Conservation (phyloP, 1,140 invertebrate genomes). For the Aricia agestis region DNA sequence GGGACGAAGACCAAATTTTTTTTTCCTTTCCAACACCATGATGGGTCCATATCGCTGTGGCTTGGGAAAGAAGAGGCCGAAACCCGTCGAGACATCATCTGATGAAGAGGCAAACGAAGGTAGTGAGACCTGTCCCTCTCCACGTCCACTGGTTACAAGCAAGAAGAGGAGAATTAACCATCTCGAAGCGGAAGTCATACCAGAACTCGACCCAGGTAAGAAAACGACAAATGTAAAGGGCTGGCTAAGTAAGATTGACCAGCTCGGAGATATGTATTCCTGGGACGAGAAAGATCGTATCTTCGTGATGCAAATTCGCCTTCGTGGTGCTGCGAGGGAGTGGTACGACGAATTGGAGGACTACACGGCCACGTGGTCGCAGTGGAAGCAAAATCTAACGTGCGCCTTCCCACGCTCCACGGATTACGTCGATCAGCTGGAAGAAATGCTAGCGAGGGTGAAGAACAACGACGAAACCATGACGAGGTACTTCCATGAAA, state of each 20-base stretch:
- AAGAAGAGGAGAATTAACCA: conserved; percentile 22
- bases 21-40: neutral
- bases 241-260: conserved; percentile 45
- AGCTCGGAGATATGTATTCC: conserved; percentile 29
- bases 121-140: neutral
- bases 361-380: conserved; percentile 27
- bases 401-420: conserved; percentile 36
- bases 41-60: conserved; percentile 2
- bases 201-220: conserved; percentile 36
- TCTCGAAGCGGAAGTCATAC: conserved; percentile 33
- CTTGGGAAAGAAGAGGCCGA: neutral
- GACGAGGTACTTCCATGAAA: conserved; percentile 39
- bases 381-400: conserved; percentile 36
- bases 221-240: conserved; percentile 28
- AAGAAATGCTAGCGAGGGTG: conserved; percentile 30
- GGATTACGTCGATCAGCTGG: conserved; percentile 29
- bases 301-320: conserved; percentile 25
- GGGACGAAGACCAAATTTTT: too few relatives aligned
- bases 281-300: conserved; percentile 29
- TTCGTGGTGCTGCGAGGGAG: conserved; percentile 21
- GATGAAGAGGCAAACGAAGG: neutral
- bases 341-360: conserved; percentile 27
- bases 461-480: conserved; percentile 35
- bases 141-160: neutral
- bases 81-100: neutral